These are phyloP conservation scores for Bombylius major DNA, from an alignment of 2,888 invertebrate species.

Conservation along the genomic window DNA sequence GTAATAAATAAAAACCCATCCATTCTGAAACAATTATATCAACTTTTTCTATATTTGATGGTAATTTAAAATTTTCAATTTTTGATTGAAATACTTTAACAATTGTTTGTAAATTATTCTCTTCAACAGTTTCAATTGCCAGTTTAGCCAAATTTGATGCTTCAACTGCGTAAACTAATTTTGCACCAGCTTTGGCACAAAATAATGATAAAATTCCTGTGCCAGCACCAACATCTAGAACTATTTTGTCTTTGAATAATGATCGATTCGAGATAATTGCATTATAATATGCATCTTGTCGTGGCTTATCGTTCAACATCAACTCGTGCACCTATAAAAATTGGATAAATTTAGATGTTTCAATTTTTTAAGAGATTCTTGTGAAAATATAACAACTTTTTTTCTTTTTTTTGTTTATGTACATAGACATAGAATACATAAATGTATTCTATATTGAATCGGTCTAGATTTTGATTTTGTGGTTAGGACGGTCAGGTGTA, in stretches of 20 bases:
- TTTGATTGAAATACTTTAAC: slow-evolving; percentile 58
- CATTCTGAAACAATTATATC: slow-evolving; percentile 92
- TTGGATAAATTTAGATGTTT: neutral
- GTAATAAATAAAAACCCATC: slow-evolving; percentile 95
- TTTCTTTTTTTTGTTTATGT: too few relatives aligned
- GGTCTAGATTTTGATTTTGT: too few relatives aligned
- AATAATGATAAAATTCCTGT: slow-evolving; percentile 82
- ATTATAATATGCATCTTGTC: slow-evolving; percentile 66
- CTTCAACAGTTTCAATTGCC: slow-evolving; percentile 51
- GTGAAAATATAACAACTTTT: too few relatives aligned
- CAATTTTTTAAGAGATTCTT: too few relatives aligned
- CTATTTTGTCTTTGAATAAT: slow-evolving; percentile 60
- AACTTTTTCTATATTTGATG: slow-evolving; percentile 45
- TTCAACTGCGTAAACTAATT: slow-evolving; percentile 74
- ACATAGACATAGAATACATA: too few relatives aligned
- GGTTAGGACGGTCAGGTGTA: too few relatives aligned
- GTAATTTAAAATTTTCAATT: slow-evolving; percentile 43
- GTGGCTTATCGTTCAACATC: slow-evolving; percentile 63
- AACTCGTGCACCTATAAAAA: slow-evolving; percentile 56
- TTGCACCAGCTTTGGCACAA: slow-evolving; percentile 80
- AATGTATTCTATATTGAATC: too few relatives aligned
- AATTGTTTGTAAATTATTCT: slow-evolving; percentile 53
- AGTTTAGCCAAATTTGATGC: slow-evolving; percentile 57
- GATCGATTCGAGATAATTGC: slow-evolving; percentile 58
- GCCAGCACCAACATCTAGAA: slow-evolving; percentile 78